phyloP scores from a whole-genome alignment of 2,888 invertebrate species.

The Biston betularia region DNA sequence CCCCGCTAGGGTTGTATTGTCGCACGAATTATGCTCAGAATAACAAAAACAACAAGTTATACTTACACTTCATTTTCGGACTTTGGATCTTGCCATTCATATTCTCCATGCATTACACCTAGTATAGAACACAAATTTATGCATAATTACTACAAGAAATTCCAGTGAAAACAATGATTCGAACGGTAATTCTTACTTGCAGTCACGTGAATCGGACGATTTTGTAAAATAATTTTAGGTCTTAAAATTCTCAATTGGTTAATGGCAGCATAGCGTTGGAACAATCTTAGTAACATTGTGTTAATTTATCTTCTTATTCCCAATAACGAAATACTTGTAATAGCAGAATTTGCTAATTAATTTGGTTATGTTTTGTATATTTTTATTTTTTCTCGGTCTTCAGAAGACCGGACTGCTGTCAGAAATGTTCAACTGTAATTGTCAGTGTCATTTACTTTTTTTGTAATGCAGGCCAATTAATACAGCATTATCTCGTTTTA shows the following conservation, averaged over 20 bases:
- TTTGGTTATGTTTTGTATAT: neutral
- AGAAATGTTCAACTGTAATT: too few relatives aligned
- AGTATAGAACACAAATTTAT: constrained; percentile 52
- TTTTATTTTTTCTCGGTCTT: too few relatives aligned
- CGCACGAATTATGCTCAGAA: neutral
- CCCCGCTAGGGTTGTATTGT: neutral
- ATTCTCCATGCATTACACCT: constrained; percentile 91
- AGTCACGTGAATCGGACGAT: constrained; percentile 61
- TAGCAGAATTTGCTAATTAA: neutral
- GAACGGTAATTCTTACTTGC: constrained; percentile 53
- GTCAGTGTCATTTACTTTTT: too few relatives aligned
- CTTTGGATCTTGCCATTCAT: constrained; percentile 97
- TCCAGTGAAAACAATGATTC: constrained; percentile 22
- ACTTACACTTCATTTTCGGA: constrained; percentile 96
- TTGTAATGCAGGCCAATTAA: too few relatives aligned
- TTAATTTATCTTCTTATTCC: constrained; percentile 8
- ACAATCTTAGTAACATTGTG: constrained; percentile 40
- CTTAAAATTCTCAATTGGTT: constrained; percentile 44
- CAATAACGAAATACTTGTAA: neutral
- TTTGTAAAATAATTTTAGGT: constrained; percentile 41
- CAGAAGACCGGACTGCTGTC: too few relatives aligned
- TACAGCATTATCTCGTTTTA: too few relatives aligned
- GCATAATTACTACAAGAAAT: constrained; percentile 8
- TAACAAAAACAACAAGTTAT: neutral
- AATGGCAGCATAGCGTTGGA: constrained; percentile 41